phyloP scores from a whole-genome alignment of 2,113 vertebrate species.

The Phalacrocorax brasilianus region DNA sequence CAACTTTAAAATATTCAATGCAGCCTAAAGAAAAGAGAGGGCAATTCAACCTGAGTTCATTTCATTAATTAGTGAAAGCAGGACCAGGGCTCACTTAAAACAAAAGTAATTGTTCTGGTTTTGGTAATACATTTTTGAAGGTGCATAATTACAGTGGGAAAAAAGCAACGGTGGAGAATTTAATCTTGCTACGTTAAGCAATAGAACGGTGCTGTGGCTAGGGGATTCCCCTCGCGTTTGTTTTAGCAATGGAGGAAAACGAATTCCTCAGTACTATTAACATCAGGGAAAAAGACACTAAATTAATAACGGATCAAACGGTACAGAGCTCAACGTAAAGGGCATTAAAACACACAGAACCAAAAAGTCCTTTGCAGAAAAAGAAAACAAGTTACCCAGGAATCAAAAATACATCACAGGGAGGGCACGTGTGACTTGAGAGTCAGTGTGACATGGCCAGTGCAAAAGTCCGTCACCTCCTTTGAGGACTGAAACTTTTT shows the following conservation, averaged over 20 bases:
- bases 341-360: neutral
- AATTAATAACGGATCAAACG: neutral
- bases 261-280: neutral
- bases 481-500: neutral
- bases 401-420: neutral
- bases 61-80: neutral
- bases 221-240: neutral
- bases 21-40: slow-evolving; percentile 80
- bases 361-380: neutral
- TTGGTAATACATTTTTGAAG: neutral
- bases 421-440: no score
- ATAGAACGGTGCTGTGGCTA: neutral
- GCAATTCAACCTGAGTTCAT: neutral
- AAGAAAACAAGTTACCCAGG: neutral
- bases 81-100: neutral
- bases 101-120: neutral
- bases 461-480: neutral
- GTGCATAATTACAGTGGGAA: neutral
- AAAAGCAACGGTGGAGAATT: neutral
- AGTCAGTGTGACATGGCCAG: neutral
- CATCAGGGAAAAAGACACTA: neutral
- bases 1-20: slow-evolving; percentile 94
- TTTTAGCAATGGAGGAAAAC: neutral
- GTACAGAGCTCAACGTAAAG: neutral
- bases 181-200: neutral